Evolutionary conservation across 2,797 vertebrate species (phyloP).

Genomic region (Chaetodon trifasciatus): DNA sequence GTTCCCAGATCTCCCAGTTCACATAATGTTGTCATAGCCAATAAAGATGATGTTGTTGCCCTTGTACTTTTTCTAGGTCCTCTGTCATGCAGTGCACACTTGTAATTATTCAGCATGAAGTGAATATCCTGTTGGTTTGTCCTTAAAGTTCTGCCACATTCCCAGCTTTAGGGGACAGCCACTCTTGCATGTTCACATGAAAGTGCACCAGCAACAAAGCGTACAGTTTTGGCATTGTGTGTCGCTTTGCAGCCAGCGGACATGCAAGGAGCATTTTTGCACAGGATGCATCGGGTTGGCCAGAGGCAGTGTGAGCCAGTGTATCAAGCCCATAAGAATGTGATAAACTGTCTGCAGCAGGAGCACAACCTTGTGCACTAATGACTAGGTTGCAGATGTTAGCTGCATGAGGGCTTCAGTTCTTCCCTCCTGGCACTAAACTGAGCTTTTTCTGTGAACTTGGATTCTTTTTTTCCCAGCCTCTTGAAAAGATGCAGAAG

Average conservation of each 20-base stretch:
- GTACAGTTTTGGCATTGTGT: neutral
- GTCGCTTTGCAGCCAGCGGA: neutral
- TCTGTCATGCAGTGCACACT: neutral
- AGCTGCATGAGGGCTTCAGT: neutral
- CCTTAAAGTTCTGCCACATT: neutral
- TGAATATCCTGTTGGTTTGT: neutral
- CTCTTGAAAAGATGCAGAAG: conserved; percentile 2
- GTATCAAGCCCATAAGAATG: conserved; percentile 6
- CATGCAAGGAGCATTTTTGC: too few relatives aligned
- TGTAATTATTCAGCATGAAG: neutral
- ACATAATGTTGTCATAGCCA: too few relatives aligned
- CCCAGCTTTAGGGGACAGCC: neutral
- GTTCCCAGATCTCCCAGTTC: too few relatives aligned
- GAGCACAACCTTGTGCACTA: conserved; percentile 5
- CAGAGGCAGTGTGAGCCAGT: neutral
- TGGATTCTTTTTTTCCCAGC: conserved; percentile 5
- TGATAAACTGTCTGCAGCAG: conserved; percentile 6
- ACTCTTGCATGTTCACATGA: neutral
- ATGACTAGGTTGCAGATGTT: conserved; percentile 22
- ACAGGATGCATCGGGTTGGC: neutral
- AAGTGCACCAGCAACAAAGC: too few relatives aligned
- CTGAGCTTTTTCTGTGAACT: neutral
- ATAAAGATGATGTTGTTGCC: too few relatives aligned
- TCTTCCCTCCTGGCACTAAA: neutral
- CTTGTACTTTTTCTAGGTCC: too few relatives aligned